These are phyloP conservation scores for Protonibea diacanthus DNA, from an alignment of 2,797 vertebrate species.

Conservation along the genomic window DNA sequence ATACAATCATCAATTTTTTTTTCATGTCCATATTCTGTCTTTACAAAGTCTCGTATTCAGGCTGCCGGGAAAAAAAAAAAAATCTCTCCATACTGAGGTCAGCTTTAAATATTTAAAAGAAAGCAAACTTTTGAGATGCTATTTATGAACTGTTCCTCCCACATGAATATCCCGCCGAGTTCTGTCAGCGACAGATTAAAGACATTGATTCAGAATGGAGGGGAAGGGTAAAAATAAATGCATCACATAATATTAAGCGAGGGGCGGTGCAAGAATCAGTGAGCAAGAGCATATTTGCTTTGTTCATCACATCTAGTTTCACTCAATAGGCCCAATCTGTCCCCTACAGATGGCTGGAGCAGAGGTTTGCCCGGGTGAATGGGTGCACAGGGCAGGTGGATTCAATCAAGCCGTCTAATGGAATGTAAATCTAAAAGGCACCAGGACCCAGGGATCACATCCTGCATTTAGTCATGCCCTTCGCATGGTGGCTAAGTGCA, in stretches of 20 bases:
- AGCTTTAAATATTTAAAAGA: conserved; percentile 41
- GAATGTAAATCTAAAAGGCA: conserved; percentile 78
- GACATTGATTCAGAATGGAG: conserved; percentile 56
- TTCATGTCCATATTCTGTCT: conserved; percentile 18
- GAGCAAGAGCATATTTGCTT: conserved; percentile 54
- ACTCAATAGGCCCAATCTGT: conserved; percentile 65
- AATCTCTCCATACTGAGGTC: conserved; percentile 48
- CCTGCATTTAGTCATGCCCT: conserved; percentile 67
- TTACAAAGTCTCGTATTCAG: conserved; percentile 32
- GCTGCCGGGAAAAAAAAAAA: background rate
- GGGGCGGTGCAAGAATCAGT: conserved; percentile 38
- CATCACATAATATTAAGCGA: conserved; percentile 58
- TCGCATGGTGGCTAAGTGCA: conserved; percentile 61
- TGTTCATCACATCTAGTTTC: conserved; percentile 68
- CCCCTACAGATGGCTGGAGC: conserved; percentile 69
- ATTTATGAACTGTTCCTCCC: conserved; percentile 65
- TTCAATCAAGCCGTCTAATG: conserved; percentile 80
- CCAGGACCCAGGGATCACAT: conserved; percentile 57
- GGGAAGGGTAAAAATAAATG: conserved; percentile 68
- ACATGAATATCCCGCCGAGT: conserved; percentile 58
- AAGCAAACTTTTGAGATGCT: conserved; percentile 63
- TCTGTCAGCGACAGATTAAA: conserved; percentile 68
- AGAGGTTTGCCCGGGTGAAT: conserved; percentile 62
- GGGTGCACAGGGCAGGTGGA: conserved; percentile 76
- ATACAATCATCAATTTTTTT: conserved; percentile 9